Evolutionary conservation across 1,140 invertebrate genomes (phyloP), one percentile per base, ranked within the genome.

Genomic region (Ptiloglossa arizonensis): DNA sequence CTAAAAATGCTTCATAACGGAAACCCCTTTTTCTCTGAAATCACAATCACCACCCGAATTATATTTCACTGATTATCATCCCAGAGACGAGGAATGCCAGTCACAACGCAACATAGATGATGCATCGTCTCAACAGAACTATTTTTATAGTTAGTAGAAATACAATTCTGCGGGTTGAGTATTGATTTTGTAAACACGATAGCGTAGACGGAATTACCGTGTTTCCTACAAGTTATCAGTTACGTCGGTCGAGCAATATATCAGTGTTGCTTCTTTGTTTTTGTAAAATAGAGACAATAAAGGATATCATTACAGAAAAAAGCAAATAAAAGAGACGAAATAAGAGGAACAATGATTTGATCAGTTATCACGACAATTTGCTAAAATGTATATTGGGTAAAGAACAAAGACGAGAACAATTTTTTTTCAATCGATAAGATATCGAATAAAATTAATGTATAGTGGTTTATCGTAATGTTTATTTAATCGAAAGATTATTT

Each of bases 251-350:
- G 22, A 78, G 57, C 57, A 78, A 77, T 77, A 68, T 76, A 32
- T 77, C 48, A 62, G 46, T 27, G 59, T 78, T 78, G 68, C 46
- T 72, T 78, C 75, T 60, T 78, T 78, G 24, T 78, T 78, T 70
- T 78, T 72, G 68, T 78, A 72, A 78, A 63, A 63, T 78, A 78
- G 67, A 63, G 75, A 78, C 75, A 78, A 78, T 78, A 78, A 78
- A 72, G 32, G 24, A 72, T 74, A 78, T 50, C 50, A 54, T 78
- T 71, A 62, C 15, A 71, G 41, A 72, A 63, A 71, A 48, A 8
- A 9, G 41, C 13, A n/a, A 50, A 9, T 11, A 17, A n/a, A 46
- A 0, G 5, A 27, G n/a, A 1, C 41, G 11, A 5, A 2, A 2
- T 48, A 32, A 13, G 5, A 6, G 15, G 13, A 35, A 68, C 6